Base-by-base conservation (phyloP, 1,140 invertebrate species). In the Arctopsyche grandis region DNA sequence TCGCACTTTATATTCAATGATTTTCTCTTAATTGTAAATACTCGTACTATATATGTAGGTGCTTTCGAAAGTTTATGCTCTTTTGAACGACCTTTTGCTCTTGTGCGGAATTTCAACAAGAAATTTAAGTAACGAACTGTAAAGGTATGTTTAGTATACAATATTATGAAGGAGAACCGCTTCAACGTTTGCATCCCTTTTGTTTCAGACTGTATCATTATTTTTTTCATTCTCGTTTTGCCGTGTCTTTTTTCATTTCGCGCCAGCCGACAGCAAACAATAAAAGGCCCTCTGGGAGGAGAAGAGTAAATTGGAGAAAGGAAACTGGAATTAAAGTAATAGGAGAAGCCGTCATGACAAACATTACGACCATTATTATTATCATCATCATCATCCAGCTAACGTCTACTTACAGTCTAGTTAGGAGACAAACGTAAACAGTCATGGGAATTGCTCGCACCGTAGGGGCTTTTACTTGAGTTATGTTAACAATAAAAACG, bases 241-340 rank as follows among this genome's bases (percentile, higher is more conserved):
- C 21, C 44, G 9, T 76, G 52, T 10, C 56, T 75, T 26, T 26
- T 75, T 60, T 75, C 29, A 76, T 63, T 63, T 76, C 56, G 29
- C 29, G 10, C 38, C 9, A 4, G 52, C 43, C 52, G 56, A 46
- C 24, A 29, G 52, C 71, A 38, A 43, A 63, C 74, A 66, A 76
- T 76, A 76, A 76, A 76, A 76, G 26, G 74, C 52, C 74, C 74
- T 52, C 58, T 16, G 58, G 74, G 74, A 58, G 46, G 56, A 75
- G 71, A 58, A 75, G 71, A 75, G 52, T 58, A 75, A 75, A 75
- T 75, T 75, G 74, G 74, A 63, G 74, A 76, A 76, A 76, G 74
- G 56, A 66, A 76, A 76, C 74, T 76, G 52, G 74, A 76, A 76
- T 76, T 76, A 76, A 76, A 76, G 74, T 76, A 76, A 76, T 76